Conservation (phyloP, 2,797 vertebrate species). For the Crocodylus rhombifer region DNA sequence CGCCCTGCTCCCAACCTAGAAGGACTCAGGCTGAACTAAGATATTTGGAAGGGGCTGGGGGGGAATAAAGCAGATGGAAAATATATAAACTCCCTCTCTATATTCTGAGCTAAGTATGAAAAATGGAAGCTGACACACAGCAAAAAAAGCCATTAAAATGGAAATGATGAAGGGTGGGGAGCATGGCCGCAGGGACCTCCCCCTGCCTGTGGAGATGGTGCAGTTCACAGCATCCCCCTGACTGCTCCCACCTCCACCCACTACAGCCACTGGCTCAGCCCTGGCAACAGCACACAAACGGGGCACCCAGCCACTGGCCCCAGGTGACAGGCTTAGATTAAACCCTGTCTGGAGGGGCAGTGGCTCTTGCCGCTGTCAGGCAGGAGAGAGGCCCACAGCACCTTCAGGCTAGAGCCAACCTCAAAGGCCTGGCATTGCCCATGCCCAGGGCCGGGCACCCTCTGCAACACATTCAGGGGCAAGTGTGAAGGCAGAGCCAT, state of each 20-base stretch:
- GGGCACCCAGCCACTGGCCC: too few relatives aligned
- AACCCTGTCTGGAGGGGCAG: neutral
- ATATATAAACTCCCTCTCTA: conserved; percentile 26
- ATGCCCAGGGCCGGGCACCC: neutral
- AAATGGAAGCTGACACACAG: conserved; percentile 66
- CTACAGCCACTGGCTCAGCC: neutral
- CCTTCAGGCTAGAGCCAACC: neutral
- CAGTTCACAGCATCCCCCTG: neutral
- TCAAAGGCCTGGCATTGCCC: neutral
- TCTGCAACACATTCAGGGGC: neutral
- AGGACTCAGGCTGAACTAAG: neutral
- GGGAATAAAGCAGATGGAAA: conserved; percentile 57
- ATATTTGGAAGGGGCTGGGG: neutral
- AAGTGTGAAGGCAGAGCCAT: rapidly evolving
- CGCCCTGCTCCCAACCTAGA: neutral
- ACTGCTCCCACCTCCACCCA: neutral
- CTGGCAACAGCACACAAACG: neutral
- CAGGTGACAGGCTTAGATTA: neutral
- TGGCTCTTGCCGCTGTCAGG: too few relatives aligned
- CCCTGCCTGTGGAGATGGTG: neutral
- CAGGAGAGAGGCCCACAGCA: neutral
- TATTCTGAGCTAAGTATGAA: conserved; percentile 61
- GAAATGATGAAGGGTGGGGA: conserved; percentile 42
- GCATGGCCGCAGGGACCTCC: neutral
- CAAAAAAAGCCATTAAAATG: conserved; percentile 67